phyloP scores from a whole-genome alignment of 2,888 invertebrate species.

The Coecobrya sp. region DNA sequence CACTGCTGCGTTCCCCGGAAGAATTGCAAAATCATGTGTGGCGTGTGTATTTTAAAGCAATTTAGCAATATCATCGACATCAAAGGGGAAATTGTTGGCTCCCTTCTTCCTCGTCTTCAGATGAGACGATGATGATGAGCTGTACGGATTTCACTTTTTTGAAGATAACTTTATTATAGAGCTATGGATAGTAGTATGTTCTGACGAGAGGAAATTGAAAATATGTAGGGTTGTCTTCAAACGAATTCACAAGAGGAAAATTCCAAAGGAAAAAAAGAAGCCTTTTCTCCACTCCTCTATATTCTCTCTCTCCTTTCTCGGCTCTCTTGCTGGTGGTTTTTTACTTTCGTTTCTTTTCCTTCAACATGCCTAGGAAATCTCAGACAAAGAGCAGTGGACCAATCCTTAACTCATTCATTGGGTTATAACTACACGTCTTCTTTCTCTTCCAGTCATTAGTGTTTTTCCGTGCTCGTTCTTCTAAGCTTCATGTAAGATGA shows the following conservation, averaged over 20 bases:
- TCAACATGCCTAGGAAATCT: no score
- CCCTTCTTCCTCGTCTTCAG: background rate
- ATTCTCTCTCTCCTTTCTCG: no score
- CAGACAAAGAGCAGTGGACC: no score
- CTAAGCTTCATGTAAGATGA: no score
- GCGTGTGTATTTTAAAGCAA: background rate
- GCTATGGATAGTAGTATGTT: background rate
- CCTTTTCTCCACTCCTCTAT: no score
- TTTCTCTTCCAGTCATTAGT: no score
- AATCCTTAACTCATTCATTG: no score
- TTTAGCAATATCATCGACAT: conserved; percentile 10
- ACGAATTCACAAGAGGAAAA: background rate
- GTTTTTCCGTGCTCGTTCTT: no score
- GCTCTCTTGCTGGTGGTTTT: no score
- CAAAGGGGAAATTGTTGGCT: conserved; percentile 12
- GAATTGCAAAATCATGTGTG: background rate
- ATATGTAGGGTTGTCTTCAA: background rate
- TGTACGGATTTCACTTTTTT: background rate
- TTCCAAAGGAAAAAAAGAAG: no score
- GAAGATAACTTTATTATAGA: conserved; percentile 15
- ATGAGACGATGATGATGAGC: background rate
- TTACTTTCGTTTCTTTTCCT: no score
- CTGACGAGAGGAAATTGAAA: background rate
- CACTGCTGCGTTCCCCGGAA: background rate
- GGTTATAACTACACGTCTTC: no score